Evolutionary conservation across 1,140 invertebrate species (phyloP).

Genomic region (Diploscapter pachys): DNA sequence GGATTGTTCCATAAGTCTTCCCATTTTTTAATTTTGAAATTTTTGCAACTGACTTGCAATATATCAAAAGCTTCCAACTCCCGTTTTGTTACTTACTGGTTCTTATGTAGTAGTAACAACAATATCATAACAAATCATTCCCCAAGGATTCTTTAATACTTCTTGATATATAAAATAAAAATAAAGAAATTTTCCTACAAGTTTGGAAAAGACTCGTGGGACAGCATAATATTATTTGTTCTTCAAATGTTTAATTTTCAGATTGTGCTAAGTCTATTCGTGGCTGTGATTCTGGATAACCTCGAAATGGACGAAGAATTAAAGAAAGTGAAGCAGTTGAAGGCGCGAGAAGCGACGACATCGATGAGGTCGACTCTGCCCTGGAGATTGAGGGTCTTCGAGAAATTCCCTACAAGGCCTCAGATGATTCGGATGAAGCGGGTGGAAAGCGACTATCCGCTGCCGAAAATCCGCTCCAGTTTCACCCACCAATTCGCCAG

Average conservation of each 20-base stretch:
- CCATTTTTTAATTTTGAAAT: background rate
- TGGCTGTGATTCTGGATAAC: slow-evolving; percentile 99
- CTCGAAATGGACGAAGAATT: slow-evolving; percentile 98
- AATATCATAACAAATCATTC: no score
- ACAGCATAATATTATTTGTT: background rate
- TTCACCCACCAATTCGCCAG: slow-evolving; percentile 96
- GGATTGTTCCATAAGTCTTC: background rate
- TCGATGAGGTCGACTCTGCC: slow-evolving; percentile 88
- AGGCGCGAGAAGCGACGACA: slow-evolving; percentile 69
- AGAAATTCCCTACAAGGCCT: slow-evolving; percentile 96
- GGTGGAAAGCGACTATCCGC: slow-evolving; percentile 86
- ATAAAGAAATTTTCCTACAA: background rate
- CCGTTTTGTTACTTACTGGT: background rate
- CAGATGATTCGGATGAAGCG: slow-evolving; percentile 95
- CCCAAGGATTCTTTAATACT: no score
- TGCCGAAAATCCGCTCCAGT: slow-evolving; percentile 93
- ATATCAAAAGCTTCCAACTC: background rate
- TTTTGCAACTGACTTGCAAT: background rate
- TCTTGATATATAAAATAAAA: background rate
- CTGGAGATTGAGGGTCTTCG: slow-evolving; percentile 91
- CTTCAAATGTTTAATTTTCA: slow-evolving; percentile 12
- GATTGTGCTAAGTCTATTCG: slow-evolving; percentile 69
- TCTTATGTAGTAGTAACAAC: no score
- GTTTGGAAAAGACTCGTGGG: no score
- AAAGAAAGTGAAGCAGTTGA: slow-evolving; percentile 92